These are phyloP conservation scores for Brenthis daphne DNA, from an alignment of 2,888 invertebrate genomes.

Conservation along the genomic window DNA sequence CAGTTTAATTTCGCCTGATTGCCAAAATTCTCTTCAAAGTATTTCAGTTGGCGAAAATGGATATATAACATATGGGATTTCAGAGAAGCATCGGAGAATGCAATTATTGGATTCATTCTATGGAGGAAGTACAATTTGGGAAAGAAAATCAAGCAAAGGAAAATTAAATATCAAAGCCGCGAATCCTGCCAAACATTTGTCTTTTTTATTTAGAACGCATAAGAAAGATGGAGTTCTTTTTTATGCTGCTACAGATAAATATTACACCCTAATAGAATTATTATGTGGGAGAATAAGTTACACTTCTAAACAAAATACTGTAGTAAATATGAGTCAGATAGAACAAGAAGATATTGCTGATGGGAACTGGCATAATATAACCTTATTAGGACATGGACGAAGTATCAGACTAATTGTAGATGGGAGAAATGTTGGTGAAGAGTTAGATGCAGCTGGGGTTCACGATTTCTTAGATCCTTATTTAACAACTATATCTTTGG, in stretches of 20 bases:
- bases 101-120: slow-evolving; percentile 92
- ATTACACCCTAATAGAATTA: slow-evolving; percentile 92
- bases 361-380: slow-evolving; percentile 95
- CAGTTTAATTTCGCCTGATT: slow-evolving; percentile 88
- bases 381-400: slow-evolving; percentile 86
- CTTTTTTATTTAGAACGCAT: slow-evolving; percentile 91
- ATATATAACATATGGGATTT: slow-evolving; percentile 89
- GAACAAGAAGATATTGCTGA: slow-evolving; percentile 85
- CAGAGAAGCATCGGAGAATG: slow-evolving; percentile 93
- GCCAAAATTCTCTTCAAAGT: slow-evolving; percentile 89
- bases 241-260: slow-evolving; percentile 92
- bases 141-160: slow-evolving; percentile 60
- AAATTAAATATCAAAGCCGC: slow-evolving; percentile 63
- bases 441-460: slow-evolving; percentile 91
- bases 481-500: slow-evolving; percentile 89
- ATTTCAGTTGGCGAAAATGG: slow-evolving; percentile 90
- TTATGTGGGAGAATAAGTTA: slow-evolving; percentile 89
- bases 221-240: slow-evolving; percentile 91
- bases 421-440: slow-evolving; percentile 88
- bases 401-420: slow-evolving; percentile 89
- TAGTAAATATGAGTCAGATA: slow-evolving; percentile 91
- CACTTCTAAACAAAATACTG: slow-evolving; percentile 88
- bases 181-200: slow-evolving; percentile 86
- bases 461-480: slow-evolving; percentile 97
- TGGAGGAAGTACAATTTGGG: slow-evolving; percentile 87